These are phyloP conservation scores for Synergus umbraculus DNA, from an alignment of 2,888 invertebrate genomes.

Conservation along the genomic window DNA sequence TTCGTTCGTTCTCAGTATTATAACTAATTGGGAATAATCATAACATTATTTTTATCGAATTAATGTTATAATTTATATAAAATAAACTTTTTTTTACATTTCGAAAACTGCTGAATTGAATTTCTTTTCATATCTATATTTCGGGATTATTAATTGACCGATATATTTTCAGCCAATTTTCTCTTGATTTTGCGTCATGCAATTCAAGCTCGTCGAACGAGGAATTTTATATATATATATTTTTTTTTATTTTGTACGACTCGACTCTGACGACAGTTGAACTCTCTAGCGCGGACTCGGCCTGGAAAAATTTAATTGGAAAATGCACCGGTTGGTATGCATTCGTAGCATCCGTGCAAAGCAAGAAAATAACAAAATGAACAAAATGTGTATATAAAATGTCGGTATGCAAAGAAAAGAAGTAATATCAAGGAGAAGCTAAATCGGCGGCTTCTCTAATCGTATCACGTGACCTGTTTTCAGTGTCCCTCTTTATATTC, in stretches of 20 bases:
- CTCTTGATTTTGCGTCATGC: not conserved
- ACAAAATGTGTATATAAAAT: not conserved
- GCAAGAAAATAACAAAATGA: conserved; percentile 1
- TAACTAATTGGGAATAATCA: not conserved
- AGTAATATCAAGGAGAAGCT: not conserved
- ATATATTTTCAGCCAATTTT: conserved; percentile 21
- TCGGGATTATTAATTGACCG: not conserved
- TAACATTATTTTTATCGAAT: not conserved
- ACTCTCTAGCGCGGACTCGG: not conserved
- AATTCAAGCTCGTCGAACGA: not conserved
- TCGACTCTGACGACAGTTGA: not conserved
- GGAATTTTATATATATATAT: not conserved
- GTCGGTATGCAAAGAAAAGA: not conserved
- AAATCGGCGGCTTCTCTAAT: not conserved
- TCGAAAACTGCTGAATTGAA: not conserved
- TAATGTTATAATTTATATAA: not conserved
- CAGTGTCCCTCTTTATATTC: not conserved
- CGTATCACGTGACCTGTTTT: conserved; percentile 5
- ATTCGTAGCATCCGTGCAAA: not conserved
- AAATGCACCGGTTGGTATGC: not conserved
- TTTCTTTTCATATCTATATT: not conserved
- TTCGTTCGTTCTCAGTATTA: no score
- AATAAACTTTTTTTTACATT: not conserved
- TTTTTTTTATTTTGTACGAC: not conserved
- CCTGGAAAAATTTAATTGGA: conserved; percentile 17